These are phyloP conservation scores for Stichopus horrens DNA, from an alignment of 53 echinoderm and acorn worm species.

Conservation along the genomic window DNA sequence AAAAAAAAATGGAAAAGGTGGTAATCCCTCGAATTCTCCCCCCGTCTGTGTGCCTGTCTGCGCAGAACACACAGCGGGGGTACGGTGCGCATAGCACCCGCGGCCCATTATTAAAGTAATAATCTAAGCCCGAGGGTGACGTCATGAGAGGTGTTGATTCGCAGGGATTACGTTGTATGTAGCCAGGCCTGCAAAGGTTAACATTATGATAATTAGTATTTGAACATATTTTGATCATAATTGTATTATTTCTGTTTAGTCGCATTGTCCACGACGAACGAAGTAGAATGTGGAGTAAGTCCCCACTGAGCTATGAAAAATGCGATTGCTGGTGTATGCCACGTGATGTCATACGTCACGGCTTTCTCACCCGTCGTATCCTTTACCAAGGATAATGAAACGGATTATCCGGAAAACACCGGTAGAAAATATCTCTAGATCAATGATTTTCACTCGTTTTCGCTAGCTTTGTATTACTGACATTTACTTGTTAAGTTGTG, in stretches of 20 bases:
- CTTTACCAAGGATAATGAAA: too few species aligned
- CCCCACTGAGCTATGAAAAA: too few species aligned
- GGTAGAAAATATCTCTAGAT: too few species aligned
- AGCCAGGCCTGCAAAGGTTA: not conserved
- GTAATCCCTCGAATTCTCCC: not conserved
- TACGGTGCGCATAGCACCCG: not conserved
- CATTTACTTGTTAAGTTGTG: too few species aligned
- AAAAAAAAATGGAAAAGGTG: not conserved
- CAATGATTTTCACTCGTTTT: too few species aligned
- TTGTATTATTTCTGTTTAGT: not conserved
- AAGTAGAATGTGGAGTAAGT: too few species aligned
- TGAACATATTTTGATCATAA: slow-evolving; percentile 5
- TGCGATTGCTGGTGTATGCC: too few species aligned
- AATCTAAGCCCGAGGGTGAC: not conserved
- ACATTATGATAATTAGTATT: not conserved
- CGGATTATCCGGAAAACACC: too few species aligned
- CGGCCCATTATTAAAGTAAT: not conserved
- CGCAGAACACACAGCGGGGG: not conserved
- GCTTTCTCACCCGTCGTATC: too few species aligned
- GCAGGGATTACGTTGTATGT: not conserved
- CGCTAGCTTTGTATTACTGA: too few species aligned
- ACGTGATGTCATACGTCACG: too few species aligned
- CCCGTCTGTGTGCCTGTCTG: slow-evolving; percentile 3
- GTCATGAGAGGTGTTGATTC: not conserved
- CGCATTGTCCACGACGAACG: too few species aligned